These are phyloP conservation scores for Willisornis vidua DNA, from an alignment of 2,113 vertebrate species.

Conservation along the genomic window DNA sequence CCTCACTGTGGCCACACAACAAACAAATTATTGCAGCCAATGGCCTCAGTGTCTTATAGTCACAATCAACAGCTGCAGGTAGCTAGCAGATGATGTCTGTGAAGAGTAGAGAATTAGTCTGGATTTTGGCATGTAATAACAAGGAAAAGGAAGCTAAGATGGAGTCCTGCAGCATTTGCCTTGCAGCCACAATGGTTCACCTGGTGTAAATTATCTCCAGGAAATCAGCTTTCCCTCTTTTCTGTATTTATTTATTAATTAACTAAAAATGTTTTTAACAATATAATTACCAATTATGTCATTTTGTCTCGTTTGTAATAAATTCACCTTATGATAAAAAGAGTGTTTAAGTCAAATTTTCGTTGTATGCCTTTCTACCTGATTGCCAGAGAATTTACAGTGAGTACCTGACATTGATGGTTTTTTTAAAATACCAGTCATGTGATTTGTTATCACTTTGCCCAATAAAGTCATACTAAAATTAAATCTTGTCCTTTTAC, in stretches of 20 bases:
- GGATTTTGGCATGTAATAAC: neutral
- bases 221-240: neutral
- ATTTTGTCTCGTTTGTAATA: neutral
- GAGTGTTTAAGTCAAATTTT: neutral
- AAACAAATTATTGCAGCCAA: neutral
- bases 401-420: fast-evolving
- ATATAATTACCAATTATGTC: neutral
- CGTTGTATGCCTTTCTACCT: neutral
- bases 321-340: neutral
- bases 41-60: neutral
- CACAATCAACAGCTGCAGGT: neutral
- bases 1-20: neutral
- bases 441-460: neutral
- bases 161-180: neutral
- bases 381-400: neutral
- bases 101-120: neutral
- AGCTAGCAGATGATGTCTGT: neutral
- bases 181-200: neutral
- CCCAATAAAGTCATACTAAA: neutral
- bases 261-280: neutral
- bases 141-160: neutral
- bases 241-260: neutral
- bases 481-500: neutral
- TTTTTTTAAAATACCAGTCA: neutral
- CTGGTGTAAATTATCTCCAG: neutral